phyloP scores from a whole-genome alignment of 2,797 vertebrate genomes.

The Nannoperca australis region DNA sequence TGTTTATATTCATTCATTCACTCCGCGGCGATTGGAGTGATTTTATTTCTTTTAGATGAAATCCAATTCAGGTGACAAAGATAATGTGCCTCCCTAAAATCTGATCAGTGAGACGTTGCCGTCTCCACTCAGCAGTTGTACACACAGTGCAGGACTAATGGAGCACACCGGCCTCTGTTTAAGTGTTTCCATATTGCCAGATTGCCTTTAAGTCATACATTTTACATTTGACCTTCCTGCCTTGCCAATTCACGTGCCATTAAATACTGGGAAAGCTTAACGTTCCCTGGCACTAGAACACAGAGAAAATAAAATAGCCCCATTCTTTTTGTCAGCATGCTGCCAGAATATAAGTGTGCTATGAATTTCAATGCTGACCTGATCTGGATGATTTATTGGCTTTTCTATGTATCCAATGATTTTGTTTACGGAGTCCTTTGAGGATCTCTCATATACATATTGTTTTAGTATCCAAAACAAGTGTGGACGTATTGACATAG shows the following conservation, averaged over 20 bases:
- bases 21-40: conserved; percentile 6
- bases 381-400: conserved; percentile 64
- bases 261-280: conserved; percentile 62
- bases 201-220: conserved; percentile 58
- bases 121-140: conserved; percentile 37
- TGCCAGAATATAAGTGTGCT: conserved; percentile 51
- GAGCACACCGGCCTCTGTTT: conserved; percentile 55
- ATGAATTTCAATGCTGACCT: conserved; percentile 49
- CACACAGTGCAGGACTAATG: conserved; percentile 49
- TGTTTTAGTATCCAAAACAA: conserved; percentile 43
- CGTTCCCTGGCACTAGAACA: conserved; percentile 69
- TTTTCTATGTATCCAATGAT: conserved; percentile 43
- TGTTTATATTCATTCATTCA: conserved; percentile 38
- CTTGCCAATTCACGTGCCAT: conserved; percentile 63
- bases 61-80: conserved; percentile 57
- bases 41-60: conserved; percentile 29
- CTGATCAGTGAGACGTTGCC: conserved; percentile 34
- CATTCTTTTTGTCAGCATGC: conserved; percentile 31
- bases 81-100: conserved; percentile 51
- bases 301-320: conserved; percentile 60
- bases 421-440: conserved; percentile 63
- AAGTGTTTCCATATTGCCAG: conserved; percentile 77
- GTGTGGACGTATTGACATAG: conserved; percentile 22
- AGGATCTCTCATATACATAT: conserved; percentile 57
- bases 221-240: conserved; percentile 72